Evolutionary conservation across 2,797 vertebrate species (phyloP), one percentile per base, ranked within the genome.

Genomic region (Malurus splendens): DNA sequence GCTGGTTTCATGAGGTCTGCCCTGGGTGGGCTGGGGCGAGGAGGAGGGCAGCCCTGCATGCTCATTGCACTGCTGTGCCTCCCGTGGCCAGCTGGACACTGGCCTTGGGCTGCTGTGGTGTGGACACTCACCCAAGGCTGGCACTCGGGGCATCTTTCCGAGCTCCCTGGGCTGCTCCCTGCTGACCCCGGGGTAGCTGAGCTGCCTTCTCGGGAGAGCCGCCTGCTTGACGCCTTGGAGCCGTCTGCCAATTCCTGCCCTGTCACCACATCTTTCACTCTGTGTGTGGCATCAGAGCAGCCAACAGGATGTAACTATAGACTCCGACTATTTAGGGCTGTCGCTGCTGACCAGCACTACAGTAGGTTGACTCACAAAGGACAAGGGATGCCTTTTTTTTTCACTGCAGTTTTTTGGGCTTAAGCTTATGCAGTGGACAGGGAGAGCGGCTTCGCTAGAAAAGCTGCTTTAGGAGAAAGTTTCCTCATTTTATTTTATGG

Each of bases 101-200:
- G 27, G 54, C 45, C 27, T 23, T 7, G 15, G 30, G 56, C 75
- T 82, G 56, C 64, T 22, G 48, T 1, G 0, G 1, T 4, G 33
- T 5, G 66, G 25, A 20, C 44, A 3, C n/a, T 50, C 2, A 1
- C 15, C 2, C 17, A 10, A 1, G 8, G 27, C 50, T 52, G 4
- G 3, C 0, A 1, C 23, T 56, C 1, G 0, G 45, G 19, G 9
- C 20, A 22, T 39, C 62, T 28, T 30, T 22, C 4, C 0, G 9
- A 24, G 18, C 54, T 76, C 25, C 59, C 51, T 1, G 9, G 18
- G 42, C 44, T 60, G 51, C 54, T 78, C 51, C 17, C 25, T 2
- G 11, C 56, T 1, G 10, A 30, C 10, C 5, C 30, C 10, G 0
- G 5, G 19, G 19, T 0, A 0, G 28, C 10, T 62, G 7, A 8